Evolutionary conservation across 2,888 invertebrate genomes (phyloP), one percentile per base, ranked within the genome.

Genomic region (Seladonia tumulorum): DNA sequence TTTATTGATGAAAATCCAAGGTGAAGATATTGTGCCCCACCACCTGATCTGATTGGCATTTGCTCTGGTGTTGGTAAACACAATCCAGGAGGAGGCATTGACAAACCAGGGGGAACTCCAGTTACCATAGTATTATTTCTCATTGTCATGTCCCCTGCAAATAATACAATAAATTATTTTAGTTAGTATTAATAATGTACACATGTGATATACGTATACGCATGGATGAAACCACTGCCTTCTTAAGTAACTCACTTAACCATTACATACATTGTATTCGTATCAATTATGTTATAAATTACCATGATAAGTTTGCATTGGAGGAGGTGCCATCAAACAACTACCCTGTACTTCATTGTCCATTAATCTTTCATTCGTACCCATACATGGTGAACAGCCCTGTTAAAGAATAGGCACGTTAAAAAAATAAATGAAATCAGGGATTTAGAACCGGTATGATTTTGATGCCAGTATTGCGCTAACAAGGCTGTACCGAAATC

Each of bases 281-380:
- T 45, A n/a, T 25, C 57, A n/a, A 18, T 29, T 35, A 80, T 68
- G 63, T 14, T 66, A 81, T 73, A 72, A 82, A 86, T 80, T 93
- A 94, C 95, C 94, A 87, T 94, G 94, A 88, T 94, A 94, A 85
- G 92, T 83, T 89, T 93, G 94, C 86, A 95, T 93, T 42, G 93
- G 93, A 63, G 94, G 94, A 60, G 94, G 94, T 66, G 93, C 93
- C 89, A 94, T 92, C 83, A 93, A 89, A 87, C 94, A 94, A 87
- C 92, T 94, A 63, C 88, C 87, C 63, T 92, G 89, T 76, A 93
- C 91, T 86, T 95, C 94, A 79, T 92, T 87, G 72, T 94, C 94
- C 87, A 91, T 88, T 82, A 93, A 90, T 88, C 93, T 92, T 73
- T 94, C 94, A 79, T 93, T 94, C 75, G 94, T 89, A 85, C 89